A percentile compares a stretch with the other conserved stretches of the same genome.
Evolutionary conservation across 2,113 vertebrate species (phyloP).

Genomic region (Leptobrachium leishanense): DNA sequence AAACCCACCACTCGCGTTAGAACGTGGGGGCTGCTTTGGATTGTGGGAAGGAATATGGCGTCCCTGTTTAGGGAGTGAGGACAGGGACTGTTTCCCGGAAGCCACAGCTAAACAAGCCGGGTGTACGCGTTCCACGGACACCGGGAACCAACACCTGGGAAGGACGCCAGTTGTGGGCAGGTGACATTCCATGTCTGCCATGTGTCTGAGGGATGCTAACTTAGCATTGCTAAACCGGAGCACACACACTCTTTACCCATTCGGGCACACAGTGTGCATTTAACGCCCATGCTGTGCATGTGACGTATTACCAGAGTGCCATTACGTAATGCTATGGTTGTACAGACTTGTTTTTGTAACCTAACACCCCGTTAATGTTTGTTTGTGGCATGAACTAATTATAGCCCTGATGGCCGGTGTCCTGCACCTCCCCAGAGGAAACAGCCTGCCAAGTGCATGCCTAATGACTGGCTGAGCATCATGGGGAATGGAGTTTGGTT

Average conservation of each 20-base stretch:
- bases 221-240: neutral
- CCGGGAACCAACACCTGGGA: neutral
- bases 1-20: neutral
- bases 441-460: too few relatives aligned
- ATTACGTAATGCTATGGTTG: neutral
- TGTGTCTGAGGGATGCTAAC: neutral
- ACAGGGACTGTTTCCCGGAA: constrained; percentile 4
- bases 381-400: neutral
- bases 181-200: constrained; percentile 14
- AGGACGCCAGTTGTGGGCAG: constrained; percentile 14
- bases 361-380: neutral
- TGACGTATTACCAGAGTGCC: neutral
- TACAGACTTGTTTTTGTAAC: neutral
- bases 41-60: constrained; percentile 26
- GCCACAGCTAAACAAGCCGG: neutral
- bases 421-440: too few relatives aligned
- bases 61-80: constrained; percentile 13
- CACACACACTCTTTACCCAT: neutral
- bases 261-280: neutral
- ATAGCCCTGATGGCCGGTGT: too few relatives aligned
- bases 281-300: neutral
- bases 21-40: neutral
- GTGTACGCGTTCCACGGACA: neutral
- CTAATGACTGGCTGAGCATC: too few relatives aligned
- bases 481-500: too few relatives aligned